A percentile compares a stretch with the other conserved stretches of the same genome.
These are phyloP conservation scores for Drosophila biarmipes DNA, from an alignment of 1,140 invertebrate species.

Conservation along the genomic window DNA sequence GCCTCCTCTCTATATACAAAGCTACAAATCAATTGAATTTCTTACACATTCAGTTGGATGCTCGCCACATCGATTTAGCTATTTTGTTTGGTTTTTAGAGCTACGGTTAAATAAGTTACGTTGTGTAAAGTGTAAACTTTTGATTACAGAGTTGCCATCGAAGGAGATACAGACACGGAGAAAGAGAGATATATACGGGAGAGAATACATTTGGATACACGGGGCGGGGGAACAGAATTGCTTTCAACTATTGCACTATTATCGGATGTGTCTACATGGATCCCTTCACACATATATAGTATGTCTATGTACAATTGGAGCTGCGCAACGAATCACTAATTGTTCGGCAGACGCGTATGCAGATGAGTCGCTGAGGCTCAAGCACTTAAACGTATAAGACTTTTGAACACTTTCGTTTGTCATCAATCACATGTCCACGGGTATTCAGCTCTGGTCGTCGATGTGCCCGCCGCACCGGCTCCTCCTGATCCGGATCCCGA, in stretches of 20 bases:
- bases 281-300: constrained; percentile 24
- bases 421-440: constrained; percentile 43
- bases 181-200: constrained; percentile 7
- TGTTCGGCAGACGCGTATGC: constrained; percentile 4
- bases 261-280: constrained; percentile 28
- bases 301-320: constrained; percentile 39
- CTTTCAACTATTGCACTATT: constrained; percentile 70
- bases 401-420: constrained; percentile 74
- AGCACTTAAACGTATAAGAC: constrained; percentile 54
- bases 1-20: constrained; percentile 39
- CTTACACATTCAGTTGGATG: background rate
- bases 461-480: constrained; percentile 5
- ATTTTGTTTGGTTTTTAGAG: constrained; percentile 10
- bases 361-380: constrained; percentile 10
- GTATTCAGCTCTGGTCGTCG: constrained; percentile 14
- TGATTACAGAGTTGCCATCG: constrained; percentile 31
- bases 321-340: constrained; percentile 25
- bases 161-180: constrained; percentile 19
- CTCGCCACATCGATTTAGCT: constrained; percentile 16
- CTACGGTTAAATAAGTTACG: constrained; percentile 17
- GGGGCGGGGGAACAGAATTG: constrained; percentile 29
- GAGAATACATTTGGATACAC: constrained; percentile 15
- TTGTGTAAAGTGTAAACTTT: constrained; percentile 23
- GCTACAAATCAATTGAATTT: constrained; percentile 33
- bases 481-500: constrained; percentile 4